Evolutionary conservation across 2,797 vertebrate genomes (phyloP).

Genomic region (Sparus aurata): DNA sequence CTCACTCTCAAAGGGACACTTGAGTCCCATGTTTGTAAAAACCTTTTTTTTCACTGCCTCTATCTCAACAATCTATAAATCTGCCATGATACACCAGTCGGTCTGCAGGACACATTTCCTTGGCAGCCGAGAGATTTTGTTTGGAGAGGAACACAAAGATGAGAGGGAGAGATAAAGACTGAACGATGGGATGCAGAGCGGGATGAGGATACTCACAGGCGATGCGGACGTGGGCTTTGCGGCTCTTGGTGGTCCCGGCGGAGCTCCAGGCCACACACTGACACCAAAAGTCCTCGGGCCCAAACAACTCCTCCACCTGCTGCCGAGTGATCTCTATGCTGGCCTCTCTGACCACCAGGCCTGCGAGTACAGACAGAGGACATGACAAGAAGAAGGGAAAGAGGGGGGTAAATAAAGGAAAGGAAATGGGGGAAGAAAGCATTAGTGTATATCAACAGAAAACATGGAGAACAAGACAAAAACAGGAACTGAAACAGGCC

Average conservation of each 20-base stretch:
- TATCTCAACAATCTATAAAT: conserved; percentile 68
- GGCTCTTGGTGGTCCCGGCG: conserved; percentile 97
- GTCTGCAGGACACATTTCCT: conserved; percentile 44
- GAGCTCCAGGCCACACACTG: conserved; percentile 99
- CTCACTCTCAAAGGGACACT: conserved; percentile 69
- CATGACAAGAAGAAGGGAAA: background rate
- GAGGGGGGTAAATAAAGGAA: too few species aligned
- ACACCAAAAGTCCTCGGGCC: conserved; percentile 98
- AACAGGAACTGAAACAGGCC: background rate
- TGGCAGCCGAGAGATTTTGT: conserved; percentile 54
- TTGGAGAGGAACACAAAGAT: conserved; percentile 63
- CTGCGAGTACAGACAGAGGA: conserved; percentile 76
- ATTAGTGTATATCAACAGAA: background rate
- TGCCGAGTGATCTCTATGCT: conserved; percentile 99
- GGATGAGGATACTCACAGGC: conserved; percentile 91
- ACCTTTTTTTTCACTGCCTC: conserved; percentile 26
- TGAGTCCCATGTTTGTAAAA: conserved; percentile 55
- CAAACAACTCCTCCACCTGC: conserved; percentile 98
- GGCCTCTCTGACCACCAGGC: conserved; percentile 96
- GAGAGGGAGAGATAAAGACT: conserved; percentile 51
- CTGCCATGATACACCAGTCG: conserved; percentile 54
- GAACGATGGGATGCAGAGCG: conserved; percentile 37
- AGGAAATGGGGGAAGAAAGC: background rate
- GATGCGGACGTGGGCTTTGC: conserved; percentile 96
- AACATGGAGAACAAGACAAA: background rate